Evolutionary conservation across 23 tunicate species (phyloP).

Genomic region (Ascidia mentula): DNA sequence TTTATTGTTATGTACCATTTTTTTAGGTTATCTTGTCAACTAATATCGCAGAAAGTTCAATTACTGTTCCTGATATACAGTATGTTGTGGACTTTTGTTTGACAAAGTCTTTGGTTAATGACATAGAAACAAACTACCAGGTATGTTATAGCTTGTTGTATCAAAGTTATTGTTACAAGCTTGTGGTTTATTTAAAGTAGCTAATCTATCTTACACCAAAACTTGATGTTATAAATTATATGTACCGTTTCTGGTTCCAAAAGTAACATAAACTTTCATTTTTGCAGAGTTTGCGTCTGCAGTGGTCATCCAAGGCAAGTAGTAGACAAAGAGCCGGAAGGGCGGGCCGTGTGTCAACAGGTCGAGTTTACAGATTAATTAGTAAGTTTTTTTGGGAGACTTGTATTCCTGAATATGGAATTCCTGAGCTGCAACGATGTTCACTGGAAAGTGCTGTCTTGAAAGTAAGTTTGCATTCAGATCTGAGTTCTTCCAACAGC

Average conservation of each 20-base stretch:
- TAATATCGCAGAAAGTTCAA: constrained; percentile 96
- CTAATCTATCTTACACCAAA: no score
- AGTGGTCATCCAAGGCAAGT: constrained; percentile 90
- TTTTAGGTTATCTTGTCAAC: constrained; percentile 66
- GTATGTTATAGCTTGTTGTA: background rate
- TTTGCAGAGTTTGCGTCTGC: constrained; percentile 50
- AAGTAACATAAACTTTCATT: no score
- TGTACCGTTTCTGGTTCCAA: no score
- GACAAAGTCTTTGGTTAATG: constrained; percentile 61
- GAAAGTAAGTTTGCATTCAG: constrained; percentile 7
- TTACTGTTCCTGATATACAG: constrained; percentile 88
- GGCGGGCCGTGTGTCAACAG: constrained; percentile 83
- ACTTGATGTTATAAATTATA: no score
- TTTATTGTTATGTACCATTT: no score
- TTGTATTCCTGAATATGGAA: constrained; percentile 39
- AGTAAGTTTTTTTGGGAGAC: constrained; percentile 42
- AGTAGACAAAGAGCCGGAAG: constrained; percentile 78
- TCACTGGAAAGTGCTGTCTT: constrained; percentile 73
- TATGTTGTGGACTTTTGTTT: constrained; percentile 96
- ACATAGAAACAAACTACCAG: constrained; percentile 76
- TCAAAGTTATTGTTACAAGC: background rate
- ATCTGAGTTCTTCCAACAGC: no score
- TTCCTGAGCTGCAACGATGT: constrained; percentile 79
- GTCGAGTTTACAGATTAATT: constrained; percentile 69
- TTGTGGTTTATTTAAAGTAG: background rate